A percentile compares a stretch with the other conserved stretches of the same genome.
Conservation (phyloP, 2,888 invertebrate species). For the Junonia oenone region DNA sequence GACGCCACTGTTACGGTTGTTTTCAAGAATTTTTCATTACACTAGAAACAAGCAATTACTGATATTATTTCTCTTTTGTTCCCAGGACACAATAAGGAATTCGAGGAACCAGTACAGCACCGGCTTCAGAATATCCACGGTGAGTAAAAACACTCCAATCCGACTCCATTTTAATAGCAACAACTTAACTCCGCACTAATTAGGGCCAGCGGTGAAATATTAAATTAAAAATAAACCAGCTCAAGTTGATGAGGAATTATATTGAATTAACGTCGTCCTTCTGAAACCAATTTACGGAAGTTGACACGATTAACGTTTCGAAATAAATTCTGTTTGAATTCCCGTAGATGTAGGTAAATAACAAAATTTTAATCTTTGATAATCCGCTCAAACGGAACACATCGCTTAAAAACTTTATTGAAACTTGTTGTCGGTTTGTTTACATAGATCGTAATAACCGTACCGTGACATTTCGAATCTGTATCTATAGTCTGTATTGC, state of each 20-base stretch:
- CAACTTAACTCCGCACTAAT: slow-evolving; percentile 25
- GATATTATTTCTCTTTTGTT: slow-evolving; percentile 33
- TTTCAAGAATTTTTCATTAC: slow-evolving; percentile 26
- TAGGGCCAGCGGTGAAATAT: slow-evolving; percentile 16
- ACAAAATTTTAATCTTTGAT: neutral
- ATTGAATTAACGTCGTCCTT: neutral
- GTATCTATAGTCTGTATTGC: slow-evolving; percentile 26
- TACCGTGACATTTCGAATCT: slow-evolving; percentile 22
- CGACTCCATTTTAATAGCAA: slow-evolving; percentile 32
- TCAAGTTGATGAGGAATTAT: neutral
- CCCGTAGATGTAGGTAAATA: neutral
- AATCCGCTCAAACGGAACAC: neutral
- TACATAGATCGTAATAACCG: neutral
- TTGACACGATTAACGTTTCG: neutral
- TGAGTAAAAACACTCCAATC: slow-evolving; percentile 39
- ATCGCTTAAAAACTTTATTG: neutral
- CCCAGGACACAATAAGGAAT: slow-evolving; percentile 43
- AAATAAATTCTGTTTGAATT: neutral
- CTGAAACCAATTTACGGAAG: neutral
- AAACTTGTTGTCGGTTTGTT: neutral
- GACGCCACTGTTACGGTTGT: slow-evolving; percentile 12
- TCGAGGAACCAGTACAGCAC: slow-evolving; percentile 32
- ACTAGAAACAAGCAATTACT: slow-evolving; percentile 25
- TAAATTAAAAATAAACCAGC: slow-evolving; percentile 17
- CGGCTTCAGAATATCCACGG: slow-evolving; percentile 47